Conservation (phyloP, 2,888 invertebrate genomes). For the Tanaodytes sp. region DNA sequence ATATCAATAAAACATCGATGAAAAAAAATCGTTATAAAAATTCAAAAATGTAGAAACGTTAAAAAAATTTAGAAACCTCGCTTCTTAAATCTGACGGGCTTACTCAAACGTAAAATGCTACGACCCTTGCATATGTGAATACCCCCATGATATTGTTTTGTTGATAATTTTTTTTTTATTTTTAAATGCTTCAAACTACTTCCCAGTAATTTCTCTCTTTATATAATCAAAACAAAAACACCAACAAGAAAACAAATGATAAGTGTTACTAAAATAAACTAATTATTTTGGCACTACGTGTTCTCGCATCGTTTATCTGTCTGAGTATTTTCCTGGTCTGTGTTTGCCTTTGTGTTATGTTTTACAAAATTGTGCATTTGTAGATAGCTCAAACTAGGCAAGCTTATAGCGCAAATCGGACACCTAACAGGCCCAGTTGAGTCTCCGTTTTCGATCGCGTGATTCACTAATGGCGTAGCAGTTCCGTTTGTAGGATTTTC, state of each 20-base stretch:
- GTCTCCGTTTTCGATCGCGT: conserved; percentile 37
- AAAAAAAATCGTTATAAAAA: too few species aligned
- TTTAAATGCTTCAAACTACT: conserved; percentile 28
- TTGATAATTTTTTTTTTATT: conserved; percentile 15
- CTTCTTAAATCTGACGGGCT: conserved; percentile 41
- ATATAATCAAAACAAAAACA: not conserved
- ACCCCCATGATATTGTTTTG: conserved; percentile 27
- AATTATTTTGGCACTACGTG: conserved; percentile 78
- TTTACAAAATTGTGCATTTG: conserved; percentile 68
- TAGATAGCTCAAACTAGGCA: conserved; percentile 64
- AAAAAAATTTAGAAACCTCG: conserved; percentile 18
- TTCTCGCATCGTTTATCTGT: conserved; percentile 76
- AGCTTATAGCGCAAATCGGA: conserved; percentile 64
- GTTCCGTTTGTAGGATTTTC: conserved; percentile 54
- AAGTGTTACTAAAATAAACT: not conserved
- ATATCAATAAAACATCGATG: too few species aligned
- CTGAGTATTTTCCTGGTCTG: conserved; percentile 58
- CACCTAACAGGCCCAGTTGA: conserved; percentile 58
- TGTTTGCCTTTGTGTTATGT: conserved; percentile 64
- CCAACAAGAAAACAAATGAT: not conserved
- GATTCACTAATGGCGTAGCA: not conserved
- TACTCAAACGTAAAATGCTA: conserved; percentile 42
- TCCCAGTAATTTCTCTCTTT: not conserved
- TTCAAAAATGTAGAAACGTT: not conserved
- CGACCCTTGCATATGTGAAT: conserved; percentile 8